Conservation (phyloP, 23 tunicate species). For the Trididemnum miniatum region DNA sequence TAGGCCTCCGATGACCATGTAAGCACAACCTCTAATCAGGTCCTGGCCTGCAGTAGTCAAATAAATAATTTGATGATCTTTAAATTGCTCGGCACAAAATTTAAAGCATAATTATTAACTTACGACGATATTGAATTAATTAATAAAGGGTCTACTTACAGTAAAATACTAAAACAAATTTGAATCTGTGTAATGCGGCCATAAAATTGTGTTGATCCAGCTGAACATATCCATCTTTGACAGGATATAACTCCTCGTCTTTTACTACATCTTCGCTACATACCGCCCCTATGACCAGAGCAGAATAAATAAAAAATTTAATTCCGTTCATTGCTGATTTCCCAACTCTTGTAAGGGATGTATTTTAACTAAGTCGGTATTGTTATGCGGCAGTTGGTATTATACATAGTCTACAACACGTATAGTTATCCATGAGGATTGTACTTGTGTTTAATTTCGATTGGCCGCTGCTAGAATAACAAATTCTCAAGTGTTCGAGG, state of each 20-base stretch:
- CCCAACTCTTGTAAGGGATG: neutral
- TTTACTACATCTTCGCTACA: neutral
- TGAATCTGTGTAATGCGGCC: constrained; percentile 37
- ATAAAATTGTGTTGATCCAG: constrained; percentile 51
- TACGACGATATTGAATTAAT: too few species aligned
- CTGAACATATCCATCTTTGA: constrained; percentile 36
- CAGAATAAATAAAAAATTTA: neutral
- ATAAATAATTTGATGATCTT: too few species aligned
- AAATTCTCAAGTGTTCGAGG: neutral
- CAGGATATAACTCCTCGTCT: constrained; percentile 43
- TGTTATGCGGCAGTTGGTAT: too few species aligned
- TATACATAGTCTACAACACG: too few species aligned
- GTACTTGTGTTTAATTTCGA: neutral
- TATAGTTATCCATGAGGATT: neutral
- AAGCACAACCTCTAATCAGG: too few species aligned
- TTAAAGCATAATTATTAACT: too few species aligned
- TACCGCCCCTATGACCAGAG: neutral
- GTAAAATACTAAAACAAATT: constrained; percentile 50
- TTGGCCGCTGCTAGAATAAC: constrained; percentile 8
- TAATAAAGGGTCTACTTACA: too few species aligned
- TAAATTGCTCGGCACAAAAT: too few species aligned
- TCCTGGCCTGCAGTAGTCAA: too few species aligned
- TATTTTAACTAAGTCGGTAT: neutral
- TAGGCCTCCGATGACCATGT: too few species aligned
- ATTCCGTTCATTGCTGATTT: neutral